Evolutionary conservation across 2,888 invertebrate genomes (phyloP).

Genomic region (Conchocele bisecta): DNA sequence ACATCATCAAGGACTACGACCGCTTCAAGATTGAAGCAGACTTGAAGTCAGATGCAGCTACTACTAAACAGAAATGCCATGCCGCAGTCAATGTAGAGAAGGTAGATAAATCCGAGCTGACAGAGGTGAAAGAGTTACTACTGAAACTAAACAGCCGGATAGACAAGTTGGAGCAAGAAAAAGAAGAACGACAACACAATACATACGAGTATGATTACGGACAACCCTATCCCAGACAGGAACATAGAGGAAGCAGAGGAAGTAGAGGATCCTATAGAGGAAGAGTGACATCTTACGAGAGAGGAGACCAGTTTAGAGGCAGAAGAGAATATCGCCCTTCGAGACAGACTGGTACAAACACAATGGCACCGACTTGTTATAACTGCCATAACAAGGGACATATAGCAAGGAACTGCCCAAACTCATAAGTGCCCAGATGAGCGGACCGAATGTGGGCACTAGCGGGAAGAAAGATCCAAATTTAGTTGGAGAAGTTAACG

Average conservation of each 20-base stretch:
- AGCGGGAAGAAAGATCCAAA: constrained; percentile 1
- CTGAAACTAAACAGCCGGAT: constrained; percentile 11
- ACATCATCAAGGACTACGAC: constrained; percentile 23
- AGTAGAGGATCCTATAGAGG: not conserved
- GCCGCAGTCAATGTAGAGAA: not conserved
- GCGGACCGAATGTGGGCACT: constrained; percentile 14
- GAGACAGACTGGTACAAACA: not conserved
- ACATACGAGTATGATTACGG: not conserved
- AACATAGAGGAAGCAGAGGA: not conserved
- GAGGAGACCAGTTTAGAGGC: not conserved
- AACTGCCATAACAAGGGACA: constrained; percentile 5
- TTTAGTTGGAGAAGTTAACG: constrained; percentile 23
- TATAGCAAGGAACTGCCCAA: constrained; percentile 28
- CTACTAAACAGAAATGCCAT: constrained; percentile 1
- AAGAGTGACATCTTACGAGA: not conserved
- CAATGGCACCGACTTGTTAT: not conserved
- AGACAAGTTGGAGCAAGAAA: constrained; percentile 5
- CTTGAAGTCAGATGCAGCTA: not conserved
- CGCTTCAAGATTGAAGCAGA: constrained; percentile 25
- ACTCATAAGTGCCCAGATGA: constrained; percentile 12
- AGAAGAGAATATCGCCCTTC: not conserved
- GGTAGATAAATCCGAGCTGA: not conserved
- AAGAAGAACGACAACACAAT: not conserved
- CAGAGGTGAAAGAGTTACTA: constrained; percentile 22
- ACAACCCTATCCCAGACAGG: too few relatives aligned